Conservation (phyloP, 1,140 invertebrate genomes). For the Sogatella furcifera region DNA sequence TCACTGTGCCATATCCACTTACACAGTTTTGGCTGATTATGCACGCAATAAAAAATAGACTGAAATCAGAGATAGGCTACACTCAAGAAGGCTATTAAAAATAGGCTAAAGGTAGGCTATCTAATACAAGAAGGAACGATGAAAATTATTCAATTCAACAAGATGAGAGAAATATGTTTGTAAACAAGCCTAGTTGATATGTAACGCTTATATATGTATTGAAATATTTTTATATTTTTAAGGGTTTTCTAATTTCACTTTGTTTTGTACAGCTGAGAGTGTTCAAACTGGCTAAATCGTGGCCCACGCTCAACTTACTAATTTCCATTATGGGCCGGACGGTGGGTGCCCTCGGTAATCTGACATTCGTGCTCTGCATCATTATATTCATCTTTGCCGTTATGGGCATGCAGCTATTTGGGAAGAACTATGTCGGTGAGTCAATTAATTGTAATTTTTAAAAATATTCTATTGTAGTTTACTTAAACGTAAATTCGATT, state of each 20-base stretch:
- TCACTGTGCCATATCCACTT: too few relatives aligned
- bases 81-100: too few relatives aligned
- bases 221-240: too few relatives aligned
- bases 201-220: too few relatives aligned
- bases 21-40: too few relatives aligned
- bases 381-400: slow-evolving; percentile 99
- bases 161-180: too few relatives aligned
- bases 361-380: slow-evolving; percentile 94
- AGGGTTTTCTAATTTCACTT: background rate
- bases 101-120: too few relatives aligned
- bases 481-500: background rate
- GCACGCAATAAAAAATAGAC: too few relatives aligned
- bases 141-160: too few relatives aligned
- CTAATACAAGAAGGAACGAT: too few relatives aligned
- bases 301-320: slow-evolving; percentile 95
- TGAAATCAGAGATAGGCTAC: too few relatives aligned
- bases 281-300: slow-evolving; percentile 98
- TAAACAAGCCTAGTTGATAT: too few relatives aligned
- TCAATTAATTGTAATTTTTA: slow-evolving; percentile 12
- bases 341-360: slow-evolving; percentile 93
- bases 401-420: slow-evolving; percentile 97
- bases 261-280: slow-evolving; percentile 69
- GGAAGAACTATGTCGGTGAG: slow-evolving; percentile 79
- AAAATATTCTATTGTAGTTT: background rate
- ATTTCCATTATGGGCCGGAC: slow-evolving; percentile 98